phyloP scores from a whole-genome alignment of 1,140 invertebrate genomes.

The Trichoplusia ni region DNA sequence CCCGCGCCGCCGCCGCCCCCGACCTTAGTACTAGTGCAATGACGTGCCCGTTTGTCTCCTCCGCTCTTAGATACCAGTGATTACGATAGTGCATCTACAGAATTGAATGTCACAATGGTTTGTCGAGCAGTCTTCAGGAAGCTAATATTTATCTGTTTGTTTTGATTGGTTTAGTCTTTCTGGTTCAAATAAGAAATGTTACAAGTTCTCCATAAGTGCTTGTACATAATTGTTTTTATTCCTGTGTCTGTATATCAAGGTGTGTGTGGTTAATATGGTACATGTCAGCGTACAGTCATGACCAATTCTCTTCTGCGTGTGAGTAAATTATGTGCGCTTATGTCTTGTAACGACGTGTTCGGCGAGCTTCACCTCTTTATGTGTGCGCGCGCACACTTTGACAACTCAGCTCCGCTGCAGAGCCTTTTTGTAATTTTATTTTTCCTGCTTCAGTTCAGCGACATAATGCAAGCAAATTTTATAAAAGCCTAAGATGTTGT shows the following conservation, averaged over 20 bases:
- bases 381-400: slow-evolving; percentile 65
- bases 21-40: slow-evolving; percentile 71
- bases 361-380: slow-evolving; percentile 57
- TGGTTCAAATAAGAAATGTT: background rate
- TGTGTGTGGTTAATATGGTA: slow-evolving; percentile 23
- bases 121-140: background rate
- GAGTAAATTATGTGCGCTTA: slow-evolving; percentile 63
- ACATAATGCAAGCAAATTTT: slow-evolving; percentile 19
- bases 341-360: slow-evolving; percentile 59
- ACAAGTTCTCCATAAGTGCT: background rate
- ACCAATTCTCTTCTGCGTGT: slow-evolving; percentile 50
- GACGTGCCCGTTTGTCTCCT: slow-evolving; percentile 68
- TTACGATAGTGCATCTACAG: slow-evolving; percentile 36
- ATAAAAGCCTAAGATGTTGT: background rate
- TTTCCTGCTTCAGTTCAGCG: slow-evolving; percentile 61
- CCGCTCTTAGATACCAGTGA: slow-evolving; percentile 35
- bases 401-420: slow-evolving; percentile 59
- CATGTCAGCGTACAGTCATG: slow-evolving; percentile 41
- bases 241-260: slow-evolving; percentile 13
- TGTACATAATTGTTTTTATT: background rate
- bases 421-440: slow-evolving; percentile 79
- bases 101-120: background rate
- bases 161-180: background rate
- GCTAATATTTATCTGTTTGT: background rate
- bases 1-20: slow-evolving; percentile 67